A percentile compares a stretch with the other conserved stretches of the same genome.
Evolutionary conservation across 2,888 invertebrate species (phyloP).

Genomic region (Venusia cambrica): DNA sequence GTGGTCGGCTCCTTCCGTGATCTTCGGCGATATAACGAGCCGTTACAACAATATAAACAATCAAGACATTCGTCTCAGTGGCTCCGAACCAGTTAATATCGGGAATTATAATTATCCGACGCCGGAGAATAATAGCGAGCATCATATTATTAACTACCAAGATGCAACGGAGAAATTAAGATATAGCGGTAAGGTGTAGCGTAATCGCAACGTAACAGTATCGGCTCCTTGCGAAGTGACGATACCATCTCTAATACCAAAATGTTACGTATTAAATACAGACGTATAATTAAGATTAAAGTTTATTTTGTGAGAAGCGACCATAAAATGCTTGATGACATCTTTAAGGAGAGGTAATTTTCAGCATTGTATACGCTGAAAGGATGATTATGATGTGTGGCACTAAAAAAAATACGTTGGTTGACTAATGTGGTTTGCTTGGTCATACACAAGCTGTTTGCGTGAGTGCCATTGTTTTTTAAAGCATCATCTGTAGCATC

Average conservation of each 20-base stretch:
- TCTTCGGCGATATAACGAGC: conserved; percentile 58
- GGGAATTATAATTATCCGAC: conserved; percentile 26
- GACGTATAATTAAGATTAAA: too few relatives aligned
- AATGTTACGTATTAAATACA: conserved; percentile 7
- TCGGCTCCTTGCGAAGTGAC: conserved; percentile 3
- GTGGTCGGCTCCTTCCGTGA: conserved; percentile 63
- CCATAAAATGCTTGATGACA: too few relatives aligned
- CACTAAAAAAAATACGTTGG: too few relatives aligned
- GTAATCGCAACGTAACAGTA: conserved; percentile 13
- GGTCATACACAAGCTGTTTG: too few relatives aligned
- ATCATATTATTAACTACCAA: conserved; percentile 22
- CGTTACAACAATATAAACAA: conserved; percentile 52
- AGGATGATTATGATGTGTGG: too few relatives aligned
- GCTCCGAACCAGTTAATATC: conserved; percentile 27
- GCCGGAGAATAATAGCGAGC: conserved; percentile 16
- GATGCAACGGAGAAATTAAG: conserved; percentile 29
- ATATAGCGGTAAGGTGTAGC: conserved; percentile 36
- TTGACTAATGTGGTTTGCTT: too few relatives aligned
- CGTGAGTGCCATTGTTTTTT: too few relatives aligned
- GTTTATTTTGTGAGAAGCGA: too few relatives aligned
- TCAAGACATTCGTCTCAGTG: conserved; percentile 40
- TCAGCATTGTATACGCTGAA: too few relatives aligned
- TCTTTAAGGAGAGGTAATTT: too few relatives aligned
- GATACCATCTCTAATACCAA: too few relatives aligned
- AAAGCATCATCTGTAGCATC: too few relatives aligned